These are phyloP conservation scores for Oceanodroma leucorhoa DNA, from an alignment of 2,797 vertebrate genomes.

Conservation along the genomic window DNA sequence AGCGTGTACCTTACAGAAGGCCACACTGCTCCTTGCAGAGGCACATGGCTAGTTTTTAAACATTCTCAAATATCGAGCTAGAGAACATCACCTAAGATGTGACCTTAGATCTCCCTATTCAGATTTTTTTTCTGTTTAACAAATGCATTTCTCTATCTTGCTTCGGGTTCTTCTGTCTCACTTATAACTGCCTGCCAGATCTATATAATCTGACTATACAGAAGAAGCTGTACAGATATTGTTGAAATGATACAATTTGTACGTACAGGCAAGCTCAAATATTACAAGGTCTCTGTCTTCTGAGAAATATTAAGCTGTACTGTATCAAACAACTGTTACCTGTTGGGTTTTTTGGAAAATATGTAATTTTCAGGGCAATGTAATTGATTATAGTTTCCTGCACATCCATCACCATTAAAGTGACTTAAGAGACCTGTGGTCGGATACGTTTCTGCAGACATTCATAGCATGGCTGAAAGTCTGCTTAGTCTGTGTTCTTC, in stretches of 20 bases:
- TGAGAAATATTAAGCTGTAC: constrained; percentile 50
- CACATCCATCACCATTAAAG: constrained; percentile 67
- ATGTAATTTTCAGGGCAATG: constrained; percentile 59
- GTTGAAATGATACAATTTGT: not conserved
- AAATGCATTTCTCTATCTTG: not conserved
- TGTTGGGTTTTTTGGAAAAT: constrained; percentile 47
- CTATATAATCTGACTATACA: not conserved
- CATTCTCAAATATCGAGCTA: constrained; percentile 24
- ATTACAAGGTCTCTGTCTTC: constrained; percentile 23
- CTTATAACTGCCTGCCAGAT: not conserved
- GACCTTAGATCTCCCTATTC: not conserved
- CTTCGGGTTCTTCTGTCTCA: not conserved
- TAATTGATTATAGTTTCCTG: constrained; percentile 61
- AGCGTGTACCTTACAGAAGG: not conserved
- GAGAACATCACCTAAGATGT: constrained; percentile 21
- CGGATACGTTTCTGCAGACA: constrained; percentile 19
- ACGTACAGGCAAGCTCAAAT: not conserved
- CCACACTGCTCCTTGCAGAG: not conserved
- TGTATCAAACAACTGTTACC: constrained; percentile 51
- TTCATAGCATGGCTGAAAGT: constrained; percentile 40
- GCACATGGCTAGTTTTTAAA: constrained; percentile 35
- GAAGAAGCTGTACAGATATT: not conserved
- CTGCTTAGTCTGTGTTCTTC: constrained; percentile 41
- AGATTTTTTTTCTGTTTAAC: not conserved
- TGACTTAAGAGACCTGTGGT: constrained; percentile 57